Conservation (phyloP, 1,140 invertebrate species). For the Aphaenogaster floridana region DNA sequence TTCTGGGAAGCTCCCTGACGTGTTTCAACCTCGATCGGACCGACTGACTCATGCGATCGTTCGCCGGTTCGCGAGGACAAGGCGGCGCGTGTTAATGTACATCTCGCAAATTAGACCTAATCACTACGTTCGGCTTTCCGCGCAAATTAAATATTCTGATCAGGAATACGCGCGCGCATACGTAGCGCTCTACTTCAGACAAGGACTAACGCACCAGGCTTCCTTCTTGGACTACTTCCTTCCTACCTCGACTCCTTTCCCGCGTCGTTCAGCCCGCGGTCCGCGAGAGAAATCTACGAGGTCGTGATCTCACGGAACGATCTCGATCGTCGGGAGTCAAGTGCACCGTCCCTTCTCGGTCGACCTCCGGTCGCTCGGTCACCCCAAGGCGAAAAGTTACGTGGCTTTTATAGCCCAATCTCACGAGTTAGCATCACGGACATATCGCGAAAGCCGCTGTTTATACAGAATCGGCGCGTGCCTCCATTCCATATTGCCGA, state of each 20-base stretch:
- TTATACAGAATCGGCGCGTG: constrained; percentile 25
- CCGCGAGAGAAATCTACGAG: constrained; percentile 62
- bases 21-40: constrained; percentile 24
- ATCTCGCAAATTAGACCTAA: constrained; percentile 63
- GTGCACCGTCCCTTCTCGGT: constrained; percentile 36
- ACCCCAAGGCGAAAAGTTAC: constrained; percentile 70
- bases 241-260: constrained; percentile 27
- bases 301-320: constrained; percentile 74
- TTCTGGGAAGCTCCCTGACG: constrained; percentile 64
- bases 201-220: constrained; percentile 76
- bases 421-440: constrained; percentile 39
- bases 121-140: constrained; percentile 6
- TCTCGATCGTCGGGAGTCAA: constrained; percentile 63
- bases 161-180: constrained; percentile 45
- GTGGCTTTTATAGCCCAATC: constrained; percentile 28
- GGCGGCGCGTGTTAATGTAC: not conserved
- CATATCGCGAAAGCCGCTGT: constrained; percentile 40
- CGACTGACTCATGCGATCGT: constrained; percentile 61
- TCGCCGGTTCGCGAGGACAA: constrained; percentile 53
- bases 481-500: not conserved
- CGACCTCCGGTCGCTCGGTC: constrained; percentile 61
- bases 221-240: constrained; percentile 72
- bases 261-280: constrained; percentile 9
- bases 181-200: constrained; percentile 73
- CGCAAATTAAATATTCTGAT: constrained; percentile 70